Base-by-base conservation (phyloP, 2,797 vertebrate species). In the Vespertilio murinus region DNA sequence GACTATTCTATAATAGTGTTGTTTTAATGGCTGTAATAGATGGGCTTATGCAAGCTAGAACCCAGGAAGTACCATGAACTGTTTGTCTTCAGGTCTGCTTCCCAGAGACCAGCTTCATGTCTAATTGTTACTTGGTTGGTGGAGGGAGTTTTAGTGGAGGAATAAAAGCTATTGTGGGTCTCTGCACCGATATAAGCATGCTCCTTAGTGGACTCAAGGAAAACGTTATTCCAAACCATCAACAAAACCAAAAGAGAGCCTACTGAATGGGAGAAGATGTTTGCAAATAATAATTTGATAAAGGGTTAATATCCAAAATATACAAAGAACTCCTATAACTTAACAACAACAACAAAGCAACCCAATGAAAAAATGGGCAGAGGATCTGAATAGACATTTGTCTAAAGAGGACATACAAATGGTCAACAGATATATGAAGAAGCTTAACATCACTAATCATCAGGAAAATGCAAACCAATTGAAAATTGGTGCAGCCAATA, bases 271-370 rank as follows among this genome's bases (percentile, higher is more conserved):
- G 59, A 82, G 78, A n/a, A 64, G 42, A 33, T 47, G 8, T 82
- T 25, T 25, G 8, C 20, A 82, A 81, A 65, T 22, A 8, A 82
- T 33, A 82, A 65, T 35, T 20, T 10, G 30, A 35, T 47, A 33
- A 65, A 64, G 12, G 59, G 20, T 81, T 65, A 65, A n/a, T 47
- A 82, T 47, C 42, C 59, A 82, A 65, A 82, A 23, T 65, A 45
- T 47, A 33, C 47, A 33, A 17, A n/a, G 8, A 82, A 65, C 30
- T 45, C 18, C 42, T 25, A 16, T 33, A 81, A 65, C 7, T 65
- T 33, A 47, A 82, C 6, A 12, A 13, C 12, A 81, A 45, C 17
- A 52, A 54, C 18, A 5, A 30, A 47, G 35, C 9, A 73, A 47
- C 42, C 70, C 74, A 65, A 10, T 33, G 16, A 38, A 61, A 42